Conservation (phyloP, 1,140 invertebrate genomes). For the Drosophila quadrilineata region DNA sequence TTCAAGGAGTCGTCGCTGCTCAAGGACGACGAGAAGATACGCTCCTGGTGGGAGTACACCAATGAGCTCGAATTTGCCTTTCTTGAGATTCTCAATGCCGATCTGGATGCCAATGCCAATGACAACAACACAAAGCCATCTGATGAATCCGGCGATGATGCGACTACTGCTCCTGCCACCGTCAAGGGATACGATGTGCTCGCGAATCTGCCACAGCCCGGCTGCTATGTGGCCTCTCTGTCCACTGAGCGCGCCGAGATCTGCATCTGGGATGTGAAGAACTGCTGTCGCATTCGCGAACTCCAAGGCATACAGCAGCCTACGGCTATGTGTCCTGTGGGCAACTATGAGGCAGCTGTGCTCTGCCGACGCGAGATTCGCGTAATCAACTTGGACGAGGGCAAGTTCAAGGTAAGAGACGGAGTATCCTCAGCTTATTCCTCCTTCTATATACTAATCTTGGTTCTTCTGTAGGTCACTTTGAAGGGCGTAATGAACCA, state of each 20-base stretch:
- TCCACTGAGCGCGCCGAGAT: constrained; percentile 89
- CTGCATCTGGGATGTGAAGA: constrained; percentile 89
- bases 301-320: constrained; percentile 87
- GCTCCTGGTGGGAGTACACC: constrained; percentile 66
- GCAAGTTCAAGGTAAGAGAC: constrained; percentile 81
- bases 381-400: constrained; percentile 90
- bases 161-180: background rate
- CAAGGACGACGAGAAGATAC: constrained; percentile 69
- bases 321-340: constrained; percentile 86
- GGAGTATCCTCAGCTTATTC: background rate
- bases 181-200: constrained; percentile 68
- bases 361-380: constrained; percentile 90
- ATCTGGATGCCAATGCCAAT: constrained; percentile 48
- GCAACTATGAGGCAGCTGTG: constrained; percentile 88
- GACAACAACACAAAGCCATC: constrained; percentile 17
- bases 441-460: too few relatives aligned
- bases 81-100: constrained; percentile 69
- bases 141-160: background rate
- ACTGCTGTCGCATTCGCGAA: constrained; percentile 85
- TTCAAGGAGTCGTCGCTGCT: constrained; percentile 61
- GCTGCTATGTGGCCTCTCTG: constrained; percentile 87
- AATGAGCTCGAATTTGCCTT: constrained; percentile 74
- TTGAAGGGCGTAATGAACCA: constrained; percentile 95
- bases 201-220: constrained; percentile 69
- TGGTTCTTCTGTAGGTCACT: constrained; percentile 77